Percentiles rank a stretch among this genome's conserved stretches.
These are phyloP conservation scores for Lepus townsendii DNA, from an alignment of 2,797 vertebrate species.

Conservation along the genomic window DNA sequence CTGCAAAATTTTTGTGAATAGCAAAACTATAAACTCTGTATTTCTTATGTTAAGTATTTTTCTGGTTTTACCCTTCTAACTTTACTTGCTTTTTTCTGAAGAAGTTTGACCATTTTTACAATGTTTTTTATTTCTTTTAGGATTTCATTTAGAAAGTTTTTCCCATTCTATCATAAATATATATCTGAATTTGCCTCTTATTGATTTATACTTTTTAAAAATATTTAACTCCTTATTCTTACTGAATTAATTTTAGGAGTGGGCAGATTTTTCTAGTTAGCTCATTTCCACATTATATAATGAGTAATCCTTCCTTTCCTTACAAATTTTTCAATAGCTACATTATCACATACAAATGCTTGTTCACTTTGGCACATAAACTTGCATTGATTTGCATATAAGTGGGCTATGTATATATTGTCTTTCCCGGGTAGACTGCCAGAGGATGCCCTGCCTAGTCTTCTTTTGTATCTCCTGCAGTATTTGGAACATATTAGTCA, in stretches of 20 bases:
- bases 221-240: constrained; percentile 31
- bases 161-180: neutral
- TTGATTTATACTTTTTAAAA: constrained; percentile 22
- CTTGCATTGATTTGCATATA: neutral
- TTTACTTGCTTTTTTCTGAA: constrained; percentile 32
- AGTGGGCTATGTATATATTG: neutral
- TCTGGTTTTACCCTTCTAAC: neutral
- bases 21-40: neutral
- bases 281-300: neutral
- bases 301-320: constrained; percentile 17
- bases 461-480: neutral
- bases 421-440: neutral
- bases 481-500: neutral
- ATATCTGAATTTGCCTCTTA: constrained; percentile 13
- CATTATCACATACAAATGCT: neutral
- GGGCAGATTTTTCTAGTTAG: neutral
- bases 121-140: neutral
- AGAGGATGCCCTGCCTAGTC: too few species aligned
- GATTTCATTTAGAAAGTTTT: constrained; percentile 31
- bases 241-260: constrained; percentile 11
- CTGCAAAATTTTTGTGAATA: constrained; percentile 16
- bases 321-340: neutral
- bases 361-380: neutral
- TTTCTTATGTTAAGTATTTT: constrained; percentile 19
- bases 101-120: constrained; percentile 33